Conservation (phyloP, 2,888 invertebrate genomes). For the Petrolisthes manimaculis region DNA sequence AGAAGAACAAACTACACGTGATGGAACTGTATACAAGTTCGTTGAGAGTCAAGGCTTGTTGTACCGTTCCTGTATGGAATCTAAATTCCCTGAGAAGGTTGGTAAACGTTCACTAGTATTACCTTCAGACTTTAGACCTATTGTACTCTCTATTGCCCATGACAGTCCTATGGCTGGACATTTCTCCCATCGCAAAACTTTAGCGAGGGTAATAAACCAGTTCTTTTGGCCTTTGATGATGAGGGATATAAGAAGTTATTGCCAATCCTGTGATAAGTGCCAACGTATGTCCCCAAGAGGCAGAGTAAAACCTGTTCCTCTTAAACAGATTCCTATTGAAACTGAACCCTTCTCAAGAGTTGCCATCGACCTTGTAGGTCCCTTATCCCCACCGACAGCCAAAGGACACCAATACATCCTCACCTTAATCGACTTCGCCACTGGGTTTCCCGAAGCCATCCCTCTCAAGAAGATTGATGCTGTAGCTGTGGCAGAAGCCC, state of each 20-base stretch:
- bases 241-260: not conserved
- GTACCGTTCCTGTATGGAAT: not conserved
- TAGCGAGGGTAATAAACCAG: not conserved
- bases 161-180: slow-evolving; percentile 30
- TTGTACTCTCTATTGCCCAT: slow-evolving; percentile 4
- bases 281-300: slow-evolving; percentile 23
- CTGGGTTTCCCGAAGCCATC: slow-evolving; percentile 20
- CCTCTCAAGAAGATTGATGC: slow-evolving; percentile 10
- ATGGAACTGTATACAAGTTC: not conserved
- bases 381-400: not conserved
- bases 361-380: slow-evolving; percentile 18
- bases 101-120: slow-evolving; percentile 15
- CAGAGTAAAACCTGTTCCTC: slow-evolving; percentile 6
- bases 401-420: slow-evolving; percentile 15
- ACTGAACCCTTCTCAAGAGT: slow-evolving; percentile 16
- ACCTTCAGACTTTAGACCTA: slow-evolving; percentile 7
- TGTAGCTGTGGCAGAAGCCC: not conserved
- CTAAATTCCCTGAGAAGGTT: not conserved
- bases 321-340: slow-evolving; percentile 15
- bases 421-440: slow-evolving; percentile 20
- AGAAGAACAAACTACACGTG: not conserved
- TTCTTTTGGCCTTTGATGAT: slow-evolving; percentile 24
- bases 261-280: slow-evolving; percentile 29
- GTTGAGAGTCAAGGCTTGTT: not conserved
- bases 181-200: slow-evolving; percentile 19